phyloP scores from a whole-genome alignment of 2,888 invertebrate genomes.

The Sympetrum striolatum region DNA sequence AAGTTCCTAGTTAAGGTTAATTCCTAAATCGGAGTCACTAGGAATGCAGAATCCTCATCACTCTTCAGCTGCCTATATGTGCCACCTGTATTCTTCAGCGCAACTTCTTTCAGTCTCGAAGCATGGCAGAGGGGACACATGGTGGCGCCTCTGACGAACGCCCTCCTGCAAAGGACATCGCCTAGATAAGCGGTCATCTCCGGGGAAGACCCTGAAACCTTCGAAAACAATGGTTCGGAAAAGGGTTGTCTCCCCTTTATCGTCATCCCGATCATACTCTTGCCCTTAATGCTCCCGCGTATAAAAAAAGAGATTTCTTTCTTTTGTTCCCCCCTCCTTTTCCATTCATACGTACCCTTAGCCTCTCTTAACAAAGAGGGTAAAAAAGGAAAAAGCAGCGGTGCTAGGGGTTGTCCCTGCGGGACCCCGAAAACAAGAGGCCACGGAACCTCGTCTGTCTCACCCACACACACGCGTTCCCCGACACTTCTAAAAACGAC shows the following conservation, averaged over 20 bases:
- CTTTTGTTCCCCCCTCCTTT: not conserved
- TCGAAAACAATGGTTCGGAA: not conserved
- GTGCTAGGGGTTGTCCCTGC: not conserved
- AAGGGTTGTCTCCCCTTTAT: not conserved
- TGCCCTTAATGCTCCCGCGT: not conserved
- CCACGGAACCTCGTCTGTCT: not conserved
- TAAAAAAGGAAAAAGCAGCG: not conserved
- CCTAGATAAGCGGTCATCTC: not conserved
- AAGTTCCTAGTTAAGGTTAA: too few relatives aligned
- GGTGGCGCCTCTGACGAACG: not conserved
- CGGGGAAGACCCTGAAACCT: not conserved
- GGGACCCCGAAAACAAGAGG: not conserved
- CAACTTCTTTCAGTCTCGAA: not conserved
- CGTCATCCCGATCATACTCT: not conserved
- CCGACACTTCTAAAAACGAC: not conserved
- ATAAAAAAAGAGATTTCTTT: not conserved
- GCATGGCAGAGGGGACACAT: not conserved
- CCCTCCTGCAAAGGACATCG: not conserved
- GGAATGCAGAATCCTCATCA: not conserved
- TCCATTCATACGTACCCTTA: not conserved
- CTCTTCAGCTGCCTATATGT: not conserved
- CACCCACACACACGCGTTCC: not conserved
- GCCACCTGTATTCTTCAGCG: not conserved
- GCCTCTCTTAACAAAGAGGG: not conserved
- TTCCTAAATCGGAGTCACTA: not conserved